Conservation (phyloP, 2,888 invertebrate genomes). For the Buathra laborator region DNA sequence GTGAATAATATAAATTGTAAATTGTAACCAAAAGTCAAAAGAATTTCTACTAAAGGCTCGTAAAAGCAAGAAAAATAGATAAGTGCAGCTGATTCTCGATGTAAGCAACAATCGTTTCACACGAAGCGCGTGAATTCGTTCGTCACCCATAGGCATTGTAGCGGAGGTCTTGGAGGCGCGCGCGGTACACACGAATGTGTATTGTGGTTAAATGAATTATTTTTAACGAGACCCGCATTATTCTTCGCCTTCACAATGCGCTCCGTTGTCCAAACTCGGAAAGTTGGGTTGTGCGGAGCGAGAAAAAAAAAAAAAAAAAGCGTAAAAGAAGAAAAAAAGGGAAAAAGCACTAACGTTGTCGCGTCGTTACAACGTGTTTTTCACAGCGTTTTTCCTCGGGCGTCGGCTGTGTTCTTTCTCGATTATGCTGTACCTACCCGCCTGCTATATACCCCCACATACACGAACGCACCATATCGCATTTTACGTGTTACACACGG, state of each 20-base stretch:
- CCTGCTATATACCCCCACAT: not conserved
- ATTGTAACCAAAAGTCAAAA: too few species aligned
- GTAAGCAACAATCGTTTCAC: conserved; percentile 1
- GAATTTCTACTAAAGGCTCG: too few species aligned
- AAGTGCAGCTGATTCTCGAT: too few species aligned
- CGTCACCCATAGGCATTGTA: not conserved
- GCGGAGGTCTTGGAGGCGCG: not conserved
- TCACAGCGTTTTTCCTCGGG: conserved; percentile 49
- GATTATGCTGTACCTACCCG: conserved; percentile 26
- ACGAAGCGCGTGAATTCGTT: conserved; percentile 54
- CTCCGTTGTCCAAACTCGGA: conserved; percentile 52
- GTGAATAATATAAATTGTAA: too few species aligned
- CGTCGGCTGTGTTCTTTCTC: conserved; percentile 47
- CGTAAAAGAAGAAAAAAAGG: conserved; percentile 15
- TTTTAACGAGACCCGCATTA: conserved; percentile 82
- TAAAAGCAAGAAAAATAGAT: too few species aligned
- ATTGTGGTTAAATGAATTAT: conserved; percentile 81
- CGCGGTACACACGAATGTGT: conserved; percentile 30
- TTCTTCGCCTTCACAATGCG: conserved; percentile 75
- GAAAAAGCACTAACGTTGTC: conserved; percentile 23
- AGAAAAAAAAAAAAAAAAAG: conserved; percentile 33
- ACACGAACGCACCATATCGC: conserved; percentile 15
- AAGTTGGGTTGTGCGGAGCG: conserved; percentile 42
- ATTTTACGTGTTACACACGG: not conserved
- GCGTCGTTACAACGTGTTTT: conserved; percentile 60